Evolutionary conservation across 1,140 invertebrate species (phyloP), one percentile per base, ranked within the genome.

Genomic region (Pollicipes pollicipes): DNA sequence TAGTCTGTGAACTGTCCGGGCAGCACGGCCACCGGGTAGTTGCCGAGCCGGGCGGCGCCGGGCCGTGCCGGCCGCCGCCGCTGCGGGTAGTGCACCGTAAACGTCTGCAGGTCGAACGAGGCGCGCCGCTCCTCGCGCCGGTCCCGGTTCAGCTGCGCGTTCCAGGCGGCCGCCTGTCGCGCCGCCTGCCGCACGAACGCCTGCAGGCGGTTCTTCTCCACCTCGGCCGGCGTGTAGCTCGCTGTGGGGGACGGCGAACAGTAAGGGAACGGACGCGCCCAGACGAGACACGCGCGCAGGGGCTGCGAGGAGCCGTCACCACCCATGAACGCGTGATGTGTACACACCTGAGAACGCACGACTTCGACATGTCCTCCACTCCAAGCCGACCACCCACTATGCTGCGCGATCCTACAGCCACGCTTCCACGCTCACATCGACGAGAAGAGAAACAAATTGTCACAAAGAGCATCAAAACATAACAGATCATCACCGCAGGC

Each of bases 1-100:
- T 85, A 85, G 79, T 96, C 91, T 72, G 89, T 88, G 81, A 88
- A 97, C 81, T 98, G 95, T 70, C 94, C 95, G 29, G 93, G 92
- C 73, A 98, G 86, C 68, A 97, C 81, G 37, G 93, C 85, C 31
- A 97, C 85, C 28, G 95, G 95, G 83, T 96, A 97, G 79, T 88
- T 81, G 70, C 86, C 88, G n/a, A 85, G 76, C 77, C 83, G 83
- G 3, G 82, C 82, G 58, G 79, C 74, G 26, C 82, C 77, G 69
- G 83, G 79, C 35, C 82, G 76, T 6, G 24, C 24, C 72, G 85
- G 79, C 72, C 78, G 74, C 30, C 73, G 72, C 31, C 76, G 80
- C 66, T 83, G 81, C 2, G 88, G 88, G 76, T 85, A 85, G 74
- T 90, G 89, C 73, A 93, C 81, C 1, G 86, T 87, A 72, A 87